phyloP scores from a whole-genome alignment of 2,797 vertebrate species.

The Jordanella pulchra region DNA sequence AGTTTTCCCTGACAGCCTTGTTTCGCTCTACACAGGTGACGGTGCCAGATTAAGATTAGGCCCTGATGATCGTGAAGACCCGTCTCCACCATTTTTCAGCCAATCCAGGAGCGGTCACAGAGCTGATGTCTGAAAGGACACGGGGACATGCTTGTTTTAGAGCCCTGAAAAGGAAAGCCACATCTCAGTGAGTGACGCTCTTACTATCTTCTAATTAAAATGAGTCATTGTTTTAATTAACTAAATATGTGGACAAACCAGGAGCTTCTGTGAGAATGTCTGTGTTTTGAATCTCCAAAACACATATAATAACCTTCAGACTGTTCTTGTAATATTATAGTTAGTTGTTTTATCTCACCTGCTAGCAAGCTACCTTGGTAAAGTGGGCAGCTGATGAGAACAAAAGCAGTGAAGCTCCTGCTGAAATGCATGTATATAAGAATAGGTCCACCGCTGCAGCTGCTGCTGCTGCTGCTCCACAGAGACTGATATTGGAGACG shows the following conservation, averaged over 20 bases:
- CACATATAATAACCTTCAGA: not conserved
- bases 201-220: slow-evolving; percentile 23
- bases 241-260: slow-evolving; percentile 6
- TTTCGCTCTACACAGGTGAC: slow-evolving; percentile 69
- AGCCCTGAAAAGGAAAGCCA: slow-evolving; percentile 75
- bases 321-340: not conserved
- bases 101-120: slow-evolving; percentile 66
- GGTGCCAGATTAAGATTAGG: slow-evolving; percentile 58
- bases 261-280: not conserved
- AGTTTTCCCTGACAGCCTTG: slow-evolving; percentile 41
- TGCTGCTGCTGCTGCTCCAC: slow-evolving; percentile 34
- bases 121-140: slow-evolving; percentile 74
- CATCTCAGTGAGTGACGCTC: slow-evolving; percentile 77
- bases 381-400: slow-evolving; percentile 14
- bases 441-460: slow-evolving; percentile 50
- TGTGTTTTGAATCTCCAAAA: slow-evolving; percentile 5
- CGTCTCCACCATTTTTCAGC: slow-evolving; percentile 64
- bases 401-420: slow-evolving; percentile 6
- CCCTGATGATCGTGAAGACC: slow-evolving; percentile 76
- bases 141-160: slow-evolving; percentile 72
- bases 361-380: slow-evolving; percentile 9
- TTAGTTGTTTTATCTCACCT: not conserved
- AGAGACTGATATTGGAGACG: slow-evolving; percentile 69
- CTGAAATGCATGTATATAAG: slow-evolving; percentile 41
- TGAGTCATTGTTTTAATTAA: slow-evolving; percentile 12